phyloP scores from a whole-genome alignment of 2,797 vertebrate species.

The Crocodylus rhombifer region DNA sequence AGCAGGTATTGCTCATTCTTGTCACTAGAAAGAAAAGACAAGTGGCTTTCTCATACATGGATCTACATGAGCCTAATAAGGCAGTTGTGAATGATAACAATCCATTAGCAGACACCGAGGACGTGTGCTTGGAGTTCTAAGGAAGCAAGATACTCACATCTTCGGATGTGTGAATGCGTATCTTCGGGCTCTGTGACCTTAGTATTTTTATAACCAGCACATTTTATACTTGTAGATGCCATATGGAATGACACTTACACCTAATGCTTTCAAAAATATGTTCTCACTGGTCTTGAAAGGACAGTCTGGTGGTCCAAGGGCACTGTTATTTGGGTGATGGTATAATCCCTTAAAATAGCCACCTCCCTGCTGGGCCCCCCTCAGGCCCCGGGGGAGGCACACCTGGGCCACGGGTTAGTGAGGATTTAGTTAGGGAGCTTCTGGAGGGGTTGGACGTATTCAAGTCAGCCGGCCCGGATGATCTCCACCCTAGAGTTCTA shows the following conservation, averaged over 20 bases:
- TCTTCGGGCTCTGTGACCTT: not conserved
- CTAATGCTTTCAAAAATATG: constrained; percentile 2
- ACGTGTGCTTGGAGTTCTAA: not conserved
- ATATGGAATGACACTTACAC: constrained; percentile 5
- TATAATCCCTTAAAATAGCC: not conserved
- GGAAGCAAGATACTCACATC: not conserved
- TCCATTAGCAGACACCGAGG: not conserved
- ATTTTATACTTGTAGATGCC: constrained; percentile 26
- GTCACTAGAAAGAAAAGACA: not conserved
- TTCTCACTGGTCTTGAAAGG: constrained; percentile 18
- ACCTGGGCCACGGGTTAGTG: too few species aligned
- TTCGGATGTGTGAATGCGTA: not conserved
- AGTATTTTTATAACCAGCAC: not conserved
- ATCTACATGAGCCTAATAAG: not conserved
- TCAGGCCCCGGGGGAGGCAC: too few species aligned
- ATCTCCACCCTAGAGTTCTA: too few species aligned
- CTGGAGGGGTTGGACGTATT: too few species aligned
- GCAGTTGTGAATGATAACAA: not conserved
- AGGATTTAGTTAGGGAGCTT: too few species aligned
- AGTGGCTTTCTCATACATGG: not conserved
- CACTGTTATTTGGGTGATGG: constrained; percentile 21
- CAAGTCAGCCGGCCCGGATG: too few species aligned
- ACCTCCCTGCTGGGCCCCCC: too few species aligned
- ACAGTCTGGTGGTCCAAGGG: not conserved
- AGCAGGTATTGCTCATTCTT: not conserved